Evolutionary conservation across 2,888 invertebrate species (phyloP), one percentile per base, ranked within the genome.

Genomic region (Petrolisthes manimaculis): DNA sequence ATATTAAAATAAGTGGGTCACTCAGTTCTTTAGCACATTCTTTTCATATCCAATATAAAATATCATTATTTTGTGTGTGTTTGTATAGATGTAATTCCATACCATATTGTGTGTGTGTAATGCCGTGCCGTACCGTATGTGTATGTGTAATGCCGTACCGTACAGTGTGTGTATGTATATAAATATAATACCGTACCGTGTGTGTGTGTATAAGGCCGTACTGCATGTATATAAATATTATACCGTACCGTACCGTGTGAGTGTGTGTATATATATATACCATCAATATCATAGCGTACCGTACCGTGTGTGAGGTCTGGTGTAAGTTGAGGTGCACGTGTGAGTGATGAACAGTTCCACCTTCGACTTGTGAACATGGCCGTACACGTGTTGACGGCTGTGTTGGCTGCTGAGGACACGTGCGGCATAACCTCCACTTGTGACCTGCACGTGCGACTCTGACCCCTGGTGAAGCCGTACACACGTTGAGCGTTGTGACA

Each of bases 331-430:
- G 97, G 97, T 0, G 96, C 96, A 51, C 94, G 94, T 75, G 94
- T 94, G 84, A 96, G 94, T 78, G 96, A 95, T 89, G 96, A 96
- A 93, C 97, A 97, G 93, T 97, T 97, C 97, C 97, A 97, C 89
- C 97, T 94, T 90, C 96, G 94, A 92, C 96, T 95, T 54, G 94
- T 94, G 93, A 97, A 96, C 53, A 95, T 94, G 91, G 94, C 93
- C 93, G 95, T 95, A 93, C 97, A 97, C 6, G 92, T 92, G 5
- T 71, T 77, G 89, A 89, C 84, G 69, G 89, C 54, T n/a, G 81
- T 83, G 83, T 55, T 61, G 67, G 89, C 89, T 5, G 89, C 89
- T 53, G 61, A 14, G 61, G 78, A 54, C 9, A 89, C 84, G 74
- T 85, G 83, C 55, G 89, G 86, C 89, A 89, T 86, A 37, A 89